phyloP scores from a whole-genome alignment of 1,140 invertebrate species.

The Heliconius hermathena region DNA sequence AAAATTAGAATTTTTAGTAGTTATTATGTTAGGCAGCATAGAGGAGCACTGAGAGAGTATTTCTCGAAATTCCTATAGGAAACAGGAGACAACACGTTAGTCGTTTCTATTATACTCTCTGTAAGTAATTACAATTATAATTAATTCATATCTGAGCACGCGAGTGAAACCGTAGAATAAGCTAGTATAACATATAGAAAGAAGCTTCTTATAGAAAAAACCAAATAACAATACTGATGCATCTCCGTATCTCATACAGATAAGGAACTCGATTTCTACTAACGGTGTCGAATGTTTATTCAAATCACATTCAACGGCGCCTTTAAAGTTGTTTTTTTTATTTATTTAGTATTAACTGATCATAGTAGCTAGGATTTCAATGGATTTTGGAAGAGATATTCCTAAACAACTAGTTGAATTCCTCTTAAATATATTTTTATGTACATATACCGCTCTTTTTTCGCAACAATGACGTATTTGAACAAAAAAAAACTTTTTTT shows the following conservation, averaged over 20 bases:
- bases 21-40: too few relatives aligned
- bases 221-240: conserved; percentile 8
- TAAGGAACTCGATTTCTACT: conserved; percentile 43
- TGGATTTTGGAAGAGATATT: conserved; percentile 5
- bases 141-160: too few relatives aligned
- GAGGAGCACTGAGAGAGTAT: too few relatives aligned
- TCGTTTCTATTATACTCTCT: too few relatives aligned
- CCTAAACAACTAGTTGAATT: conserved; percentile 42
- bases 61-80: too few relatives aligned
- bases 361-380: conserved; percentile 10
- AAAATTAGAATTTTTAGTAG: too few relatives aligned
- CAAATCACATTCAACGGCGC: conserved; percentile 49
- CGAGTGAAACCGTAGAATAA: background rate
- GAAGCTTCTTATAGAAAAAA: background rate
- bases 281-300: conserved; percentile 50
- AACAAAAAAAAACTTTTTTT: too few relatives aligned
- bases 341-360: conserved; percentile 22
- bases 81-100: too few relatives aligned
- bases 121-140: too few relatives aligned
- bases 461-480: too few relatives aligned
- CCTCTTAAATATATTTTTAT: background rate
- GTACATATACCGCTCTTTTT: too few relatives aligned
- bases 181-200: background rate
- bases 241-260: conserved; percentile 16
- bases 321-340: conserved; percentile 47